These are phyloP conservation scores for Troilus luridus DNA, from an alignment of 2,888 invertebrate species.

Conservation along the genomic window DNA sequence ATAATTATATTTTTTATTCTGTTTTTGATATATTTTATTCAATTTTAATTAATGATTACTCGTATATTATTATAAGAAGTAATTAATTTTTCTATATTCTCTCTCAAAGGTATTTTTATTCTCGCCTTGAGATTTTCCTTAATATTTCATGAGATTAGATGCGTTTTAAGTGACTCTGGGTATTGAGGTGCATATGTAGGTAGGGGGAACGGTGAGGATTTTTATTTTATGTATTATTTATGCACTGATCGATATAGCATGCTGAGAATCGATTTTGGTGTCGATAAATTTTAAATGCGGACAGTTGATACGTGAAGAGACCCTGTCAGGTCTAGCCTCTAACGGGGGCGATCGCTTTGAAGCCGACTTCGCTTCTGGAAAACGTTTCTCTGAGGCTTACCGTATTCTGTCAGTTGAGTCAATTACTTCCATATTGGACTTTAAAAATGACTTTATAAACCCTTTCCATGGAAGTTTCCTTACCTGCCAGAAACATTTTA, in stretches of 20 bases:
- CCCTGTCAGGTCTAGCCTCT: background rate
- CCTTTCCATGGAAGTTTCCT: background rate
- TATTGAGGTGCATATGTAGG: background rate
- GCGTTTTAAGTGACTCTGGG: background rate
- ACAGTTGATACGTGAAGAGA: background rate
- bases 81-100: no score
- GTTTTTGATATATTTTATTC: no score
- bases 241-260: slow-evolving; percentile 11
- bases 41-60: no score
- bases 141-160: background rate
- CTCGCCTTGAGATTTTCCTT: background rate
- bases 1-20: no score
- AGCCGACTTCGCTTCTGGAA: background rate
- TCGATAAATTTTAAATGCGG: slow-evolving; percentile 19
- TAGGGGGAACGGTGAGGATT: background rate
- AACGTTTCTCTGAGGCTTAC: background rate
- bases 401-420: background rate
- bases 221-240: slow-evolving; percentile 45
- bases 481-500: background rate
- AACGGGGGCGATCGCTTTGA: background rate
- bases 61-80: no score
- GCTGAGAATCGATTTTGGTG: slow-evolving; percentile 19
- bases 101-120: no score
- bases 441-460: background rate
- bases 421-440: background rate